Base-by-base conservation (phyloP, 2,113 vertebrate species). In the Upupa epops region DNA sequence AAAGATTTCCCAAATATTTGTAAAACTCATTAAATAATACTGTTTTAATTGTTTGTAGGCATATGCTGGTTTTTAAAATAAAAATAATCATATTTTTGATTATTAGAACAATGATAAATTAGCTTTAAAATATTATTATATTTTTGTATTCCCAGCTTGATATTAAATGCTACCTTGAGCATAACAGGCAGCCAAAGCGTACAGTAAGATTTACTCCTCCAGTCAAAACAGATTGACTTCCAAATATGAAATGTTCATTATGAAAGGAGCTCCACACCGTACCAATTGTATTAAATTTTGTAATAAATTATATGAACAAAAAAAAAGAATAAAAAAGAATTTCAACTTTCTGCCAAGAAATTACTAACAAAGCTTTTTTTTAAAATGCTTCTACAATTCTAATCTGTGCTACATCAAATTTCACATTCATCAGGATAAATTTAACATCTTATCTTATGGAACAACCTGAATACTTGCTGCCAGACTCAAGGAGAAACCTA, bases 401-500 rank as follows among this genome's bases (percentile, higher is more conserved):
- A 71, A 32, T 65, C 54, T 75, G 26, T 69, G 17, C 0, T 54
- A 42, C 54, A 31, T 8, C 68, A 59, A 93, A 52, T 56, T 92
- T 94, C 18, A 24, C 28, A 83, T 72, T 52, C 31, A 92, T 29
- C 22, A 32, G 25, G 21, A 78, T 90, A 94, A 85, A 90, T 51
- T 75, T 70, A 78, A 25, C 11, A 36, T 78, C 86, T 76, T 91
- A 42, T 86, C 90, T 91, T 83, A 63, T 58, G 34, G 66, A 60
- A 36, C 49, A 88, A 91, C 15, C 22, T 79, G 26, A 13, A 37
- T 66, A 46, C 17, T 92, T 83, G n/a, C 69, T 54, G 59, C 19
- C 3, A 1, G 13, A 68, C 22, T 63, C 9, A 60, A 17, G 32
- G 8, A 13, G 88, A 75, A 75, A 78, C 87, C 61, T 5, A 7